A percentile compares a stretch with the other conserved stretches of the same genome.
phyloP scores from a whole-genome alignment of 2,113 vertebrate genomes.

The Zingel zingel region DNA sequence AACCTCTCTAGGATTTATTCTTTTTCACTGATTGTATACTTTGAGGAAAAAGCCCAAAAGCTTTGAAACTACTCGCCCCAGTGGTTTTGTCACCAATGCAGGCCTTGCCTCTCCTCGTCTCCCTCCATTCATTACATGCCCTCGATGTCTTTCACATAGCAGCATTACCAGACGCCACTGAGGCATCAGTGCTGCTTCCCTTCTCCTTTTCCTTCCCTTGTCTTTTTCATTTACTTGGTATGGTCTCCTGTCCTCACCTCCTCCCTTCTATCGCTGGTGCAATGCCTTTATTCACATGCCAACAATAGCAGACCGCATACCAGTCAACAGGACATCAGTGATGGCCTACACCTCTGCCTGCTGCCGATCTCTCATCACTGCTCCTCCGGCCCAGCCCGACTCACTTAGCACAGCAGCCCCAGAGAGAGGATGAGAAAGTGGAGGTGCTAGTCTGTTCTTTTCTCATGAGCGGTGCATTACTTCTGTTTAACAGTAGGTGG shows the following conservation, averaged over 20 bases:
- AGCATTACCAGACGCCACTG: constrained; percentile 24
- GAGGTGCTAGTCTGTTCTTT: background rate
- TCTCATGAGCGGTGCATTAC: background rate
- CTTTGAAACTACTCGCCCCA: background rate
- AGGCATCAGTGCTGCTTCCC: constrained; percentile 26
- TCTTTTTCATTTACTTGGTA: constrained; percentile 24
- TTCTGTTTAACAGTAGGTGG: constrained; percentile 60
- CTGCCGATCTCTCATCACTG: constrained; percentile 34
- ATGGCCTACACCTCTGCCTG: constrained; percentile 10
- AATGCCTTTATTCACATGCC: constrained; percentile 48
- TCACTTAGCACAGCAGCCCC: background rate
- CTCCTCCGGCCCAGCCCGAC: background rate
- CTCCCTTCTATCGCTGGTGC: constrained; percentile 3
- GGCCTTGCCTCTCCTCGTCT: background rate
- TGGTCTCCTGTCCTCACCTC: constrained; percentile 30
- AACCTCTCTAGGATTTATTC: background rate
- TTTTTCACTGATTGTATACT: too few relatives aligned
- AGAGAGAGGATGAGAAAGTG: background rate
- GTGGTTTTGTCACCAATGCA: background rate
- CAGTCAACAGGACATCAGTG: constrained; percentile 34
- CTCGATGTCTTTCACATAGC: constrained; percentile 40
- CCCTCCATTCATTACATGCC: background rate
- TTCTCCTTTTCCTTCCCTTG: background rate
- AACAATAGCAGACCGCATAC: constrained; percentile 35
- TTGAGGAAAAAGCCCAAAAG: background rate